phyloP scores from a whole-genome alignment of 2,888 invertebrate genomes.

The Noctuana brunneofusca region DNA sequence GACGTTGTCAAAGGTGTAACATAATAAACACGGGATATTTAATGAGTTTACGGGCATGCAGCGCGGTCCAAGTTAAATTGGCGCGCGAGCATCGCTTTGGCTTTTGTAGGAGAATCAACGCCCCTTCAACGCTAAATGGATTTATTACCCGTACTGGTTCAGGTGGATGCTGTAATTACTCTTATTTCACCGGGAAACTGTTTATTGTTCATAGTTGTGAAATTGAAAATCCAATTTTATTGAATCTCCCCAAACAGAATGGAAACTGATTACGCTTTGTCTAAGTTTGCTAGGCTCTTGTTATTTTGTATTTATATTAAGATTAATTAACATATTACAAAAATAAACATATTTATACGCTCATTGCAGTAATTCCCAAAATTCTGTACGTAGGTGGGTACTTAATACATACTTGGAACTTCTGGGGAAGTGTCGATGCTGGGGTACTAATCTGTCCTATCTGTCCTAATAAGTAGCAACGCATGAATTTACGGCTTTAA shows the following conservation, averaged over 20 bases:
- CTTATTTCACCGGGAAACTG: conserved; percentile 65
- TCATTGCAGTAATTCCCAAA: too few relatives aligned
- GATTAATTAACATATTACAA: too few relatives aligned
- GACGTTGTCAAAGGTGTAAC: conserved; percentile 30
- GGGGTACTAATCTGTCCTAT: too few relatives aligned
- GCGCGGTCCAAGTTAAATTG: conserved; percentile 66
- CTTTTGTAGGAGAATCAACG: conserved; percentile 71
- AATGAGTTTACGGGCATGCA: conserved; percentile 66
- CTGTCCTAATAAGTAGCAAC: too few relatives aligned
- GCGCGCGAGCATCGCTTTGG: conserved; percentile 60
- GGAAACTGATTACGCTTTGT: conserved; percentile 1
- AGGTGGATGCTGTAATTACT: conserved; percentile 72
- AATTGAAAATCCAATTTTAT: conserved; percentile 46
- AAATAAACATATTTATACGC: too few relatives aligned
- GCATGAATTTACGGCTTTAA: too few relatives aligned
- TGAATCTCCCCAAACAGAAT: conserved; percentile 34
- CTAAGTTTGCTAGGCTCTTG: neutral
- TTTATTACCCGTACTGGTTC: conserved; percentile 71
- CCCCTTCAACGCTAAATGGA: conserved; percentile 73
- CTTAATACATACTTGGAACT: too few relatives aligned
- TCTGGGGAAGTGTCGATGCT: too few relatives aligned
- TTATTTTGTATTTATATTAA: too few relatives aligned
- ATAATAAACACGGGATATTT: conserved; percentile 49
- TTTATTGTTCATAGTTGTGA: conserved; percentile 65
- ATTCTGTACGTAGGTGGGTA: too few relatives aligned